Conservation (phyloP, 2,888 invertebrate genomes). For the Gerris lacustris region DNA sequence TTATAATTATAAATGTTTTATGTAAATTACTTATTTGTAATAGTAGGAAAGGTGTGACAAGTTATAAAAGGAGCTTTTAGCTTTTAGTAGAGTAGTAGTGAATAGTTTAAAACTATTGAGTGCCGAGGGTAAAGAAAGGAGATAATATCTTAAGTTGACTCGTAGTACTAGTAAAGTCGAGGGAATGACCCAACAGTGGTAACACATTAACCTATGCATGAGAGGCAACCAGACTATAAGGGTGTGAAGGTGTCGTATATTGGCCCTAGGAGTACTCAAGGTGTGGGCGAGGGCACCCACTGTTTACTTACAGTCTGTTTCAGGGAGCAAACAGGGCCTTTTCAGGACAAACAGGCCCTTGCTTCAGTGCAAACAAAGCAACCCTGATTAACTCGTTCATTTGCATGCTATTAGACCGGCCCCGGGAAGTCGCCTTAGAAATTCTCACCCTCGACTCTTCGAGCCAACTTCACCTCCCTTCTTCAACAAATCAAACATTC, state of each 20-base stretch:
- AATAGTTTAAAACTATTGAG: too few species aligned
- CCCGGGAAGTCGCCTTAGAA: neutral
- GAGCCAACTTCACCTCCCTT: neutral
- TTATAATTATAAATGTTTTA: too few species aligned
- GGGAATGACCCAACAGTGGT: too few species aligned
- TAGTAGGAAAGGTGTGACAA: too few species aligned
- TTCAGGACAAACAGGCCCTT: neutral
- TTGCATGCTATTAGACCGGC: neutral
- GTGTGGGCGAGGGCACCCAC: neutral
- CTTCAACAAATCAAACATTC: neutral
- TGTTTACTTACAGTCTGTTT: conserved; percentile 3
- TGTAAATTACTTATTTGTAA: too few species aligned
- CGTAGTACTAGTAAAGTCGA: too few species aligned
- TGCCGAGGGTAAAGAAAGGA: too few species aligned
- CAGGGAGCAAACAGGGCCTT: neutral
- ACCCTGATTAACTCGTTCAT: conserved; percentile 1
- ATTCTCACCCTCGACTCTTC: neutral
- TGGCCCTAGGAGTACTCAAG: neutral
- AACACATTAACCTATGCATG: neutral
- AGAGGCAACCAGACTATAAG: neutral
- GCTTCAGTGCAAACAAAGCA: neutral
- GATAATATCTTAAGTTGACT: too few species aligned
- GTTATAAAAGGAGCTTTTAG: too few species aligned
- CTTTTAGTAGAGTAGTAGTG: too few species aligned
- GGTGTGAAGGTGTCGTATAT: neutral